These are phyloP conservation scores for Caenorhabditis zanzibari DNA, from an alignment of 2,888 invertebrate species.

Conservation along the genomic window DNA sequence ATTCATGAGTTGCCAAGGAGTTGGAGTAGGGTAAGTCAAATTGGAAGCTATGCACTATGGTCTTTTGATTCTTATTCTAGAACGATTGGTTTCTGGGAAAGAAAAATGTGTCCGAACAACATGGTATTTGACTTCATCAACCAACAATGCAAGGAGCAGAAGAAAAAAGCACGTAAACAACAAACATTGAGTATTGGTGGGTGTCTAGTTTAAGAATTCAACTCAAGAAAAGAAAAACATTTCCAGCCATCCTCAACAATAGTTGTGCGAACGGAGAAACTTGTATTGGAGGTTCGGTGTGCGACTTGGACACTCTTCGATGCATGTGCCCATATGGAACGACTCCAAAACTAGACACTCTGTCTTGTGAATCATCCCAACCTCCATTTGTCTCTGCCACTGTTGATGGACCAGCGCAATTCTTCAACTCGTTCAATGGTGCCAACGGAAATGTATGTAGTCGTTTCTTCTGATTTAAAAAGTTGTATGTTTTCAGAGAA, in stretches of 20 bases:
- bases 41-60: conserved; percentile 6
- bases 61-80: conserved; percentile 58
- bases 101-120: conserved; percentile 80
- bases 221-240: not conserved
- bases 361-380: conserved; percentile 76
- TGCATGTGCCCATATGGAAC: conserved; percentile 82
- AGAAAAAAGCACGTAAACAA: conserved; percentile 74
- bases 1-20: conserved; percentile 78
- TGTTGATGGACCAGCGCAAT: conserved; percentile 64
- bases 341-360: conserved; percentile 79
- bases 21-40: conserved; percentile 77
- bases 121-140: conserved; percentile 82
- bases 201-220: conserved; percentile 8
- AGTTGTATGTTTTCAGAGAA: conserved; percentile 31
- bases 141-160: conserved; percentile 78
- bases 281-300: conserved; percentile 83
- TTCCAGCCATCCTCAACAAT: conserved; percentile 82
- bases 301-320: conserved; percentile 76
- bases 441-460: conserved; percentile 41
- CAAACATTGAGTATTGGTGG: conserved; percentile 78
- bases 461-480: not conserved
- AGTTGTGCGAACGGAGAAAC: conserved; percentile 81
- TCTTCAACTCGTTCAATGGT: conserved; percentile 58
- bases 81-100: conserved; percentile 80
- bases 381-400: conserved; percentile 66